Conservation (phyloP, 2,888 invertebrate genomes). For the Pristionchus maxplancki region DNA sequence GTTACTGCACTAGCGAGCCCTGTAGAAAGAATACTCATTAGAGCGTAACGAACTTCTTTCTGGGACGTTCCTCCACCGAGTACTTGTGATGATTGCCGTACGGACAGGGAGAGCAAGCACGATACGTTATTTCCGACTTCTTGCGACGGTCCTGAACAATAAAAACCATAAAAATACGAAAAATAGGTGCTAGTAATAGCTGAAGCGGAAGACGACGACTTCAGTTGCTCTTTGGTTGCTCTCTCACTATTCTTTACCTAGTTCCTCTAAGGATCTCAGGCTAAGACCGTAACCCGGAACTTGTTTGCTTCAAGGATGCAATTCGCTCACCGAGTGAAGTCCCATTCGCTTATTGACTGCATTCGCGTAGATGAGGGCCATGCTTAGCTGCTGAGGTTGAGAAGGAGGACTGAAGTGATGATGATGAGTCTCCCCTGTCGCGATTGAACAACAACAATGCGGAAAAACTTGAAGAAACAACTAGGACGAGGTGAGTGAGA, state of each 20-base stretch:
- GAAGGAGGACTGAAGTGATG: background rate
- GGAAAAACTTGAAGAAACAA: background rate
- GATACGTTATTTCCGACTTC: slow-evolving; percentile 38
- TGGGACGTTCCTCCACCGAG: slow-evolving; percentile 38
- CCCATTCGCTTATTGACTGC: slow-evolving; percentile 62
- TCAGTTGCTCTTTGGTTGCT: background rate
- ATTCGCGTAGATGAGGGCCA: slow-evolving; percentile 63
- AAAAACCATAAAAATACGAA: too few relatives aligned
- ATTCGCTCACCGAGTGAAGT: slow-evolving; percentile 45
- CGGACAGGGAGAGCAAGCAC: slow-evolving; percentile 31
- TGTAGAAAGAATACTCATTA: background rate
- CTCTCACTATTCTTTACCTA: too few relatives aligned
- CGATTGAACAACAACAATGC: background rate
- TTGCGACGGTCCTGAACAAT: slow-evolving; percentile 42
- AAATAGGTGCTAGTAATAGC: too few relatives aligned
- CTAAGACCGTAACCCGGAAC: too few relatives aligned
- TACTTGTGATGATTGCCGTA: slow-evolving; percentile 44
- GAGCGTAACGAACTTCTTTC: slow-evolving; percentile 42
- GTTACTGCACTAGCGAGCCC: background rate
- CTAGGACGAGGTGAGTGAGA: background rate
- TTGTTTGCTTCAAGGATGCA: too few relatives aligned
- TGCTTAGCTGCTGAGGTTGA: slow-evolving; percentile 2
- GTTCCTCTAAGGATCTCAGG: too few relatives aligned
- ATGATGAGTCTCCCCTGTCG: background rate
- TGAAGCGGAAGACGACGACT: background rate